Percentiles rank a stretch among this genome's conserved stretches.
These are phyloP conservation scores for Acanthosoma haemorrhoidale DNA, from an alignment of 2,888 invertebrate species.

Conservation along the genomic window DNA sequence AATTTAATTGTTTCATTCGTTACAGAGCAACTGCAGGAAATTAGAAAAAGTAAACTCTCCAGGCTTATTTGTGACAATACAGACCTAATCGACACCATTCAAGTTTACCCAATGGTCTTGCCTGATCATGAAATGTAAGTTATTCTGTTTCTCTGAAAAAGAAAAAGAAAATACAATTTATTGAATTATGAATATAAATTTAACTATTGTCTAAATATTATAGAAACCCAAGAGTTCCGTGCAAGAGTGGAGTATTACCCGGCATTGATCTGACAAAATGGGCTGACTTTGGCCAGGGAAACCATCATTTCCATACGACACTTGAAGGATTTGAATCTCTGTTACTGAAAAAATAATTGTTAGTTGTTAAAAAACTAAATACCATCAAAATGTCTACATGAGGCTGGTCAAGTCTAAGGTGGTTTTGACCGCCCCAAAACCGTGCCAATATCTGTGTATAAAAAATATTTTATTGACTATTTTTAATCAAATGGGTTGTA, in stretches of 20 bases:
- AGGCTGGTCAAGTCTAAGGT: neutral
- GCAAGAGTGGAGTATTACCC: conserved; percentile 81
- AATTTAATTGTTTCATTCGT: conserved; percentile 1
- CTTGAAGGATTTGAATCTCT: conserved; percentile 26
- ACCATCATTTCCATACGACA: conserved; percentile 13
- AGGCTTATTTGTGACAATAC: conserved; percentile 87
- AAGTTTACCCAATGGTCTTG: conserved; percentile 85
- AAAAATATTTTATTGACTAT: neutral
- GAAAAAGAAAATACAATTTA: neutral
- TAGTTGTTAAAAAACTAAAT: neutral
- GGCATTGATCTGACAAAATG: conserved; percentile 83
- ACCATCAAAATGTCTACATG: neutral
- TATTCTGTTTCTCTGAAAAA: neutral
- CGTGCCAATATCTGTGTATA: neutral
- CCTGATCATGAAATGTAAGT: conserved; percentile 90
- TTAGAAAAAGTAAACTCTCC: conserved; percentile 73
- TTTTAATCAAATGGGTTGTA: neutral
- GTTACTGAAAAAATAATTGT: conserved; percentile 24
- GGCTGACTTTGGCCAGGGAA: conserved; percentile 57
- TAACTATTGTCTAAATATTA: conserved; percentile 42
- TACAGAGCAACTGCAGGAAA: conserved; percentile 73
- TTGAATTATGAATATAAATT: neutral
- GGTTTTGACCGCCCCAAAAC: neutral
- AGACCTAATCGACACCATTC: conserved; percentile 84
- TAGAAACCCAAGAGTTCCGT: conserved; percentile 89